phyloP scores from a whole-genome alignment of 1,140 invertebrate genomes.

The Zophobas morio region DNA sequence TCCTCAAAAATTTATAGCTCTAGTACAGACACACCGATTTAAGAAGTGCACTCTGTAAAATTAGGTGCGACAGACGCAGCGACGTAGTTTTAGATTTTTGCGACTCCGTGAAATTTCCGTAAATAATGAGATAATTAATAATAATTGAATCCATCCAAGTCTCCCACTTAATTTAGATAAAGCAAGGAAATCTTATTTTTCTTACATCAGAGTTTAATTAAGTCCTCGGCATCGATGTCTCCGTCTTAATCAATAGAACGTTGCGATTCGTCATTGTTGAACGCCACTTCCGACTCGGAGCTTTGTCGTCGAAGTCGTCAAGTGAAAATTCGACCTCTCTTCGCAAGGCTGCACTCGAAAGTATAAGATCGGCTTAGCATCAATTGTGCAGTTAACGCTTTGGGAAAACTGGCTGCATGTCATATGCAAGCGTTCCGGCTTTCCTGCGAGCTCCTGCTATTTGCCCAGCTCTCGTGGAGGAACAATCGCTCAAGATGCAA shows the following conservation, averaged over 20 bases:
- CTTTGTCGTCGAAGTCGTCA: slow-evolving; percentile 26
- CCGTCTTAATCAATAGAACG: slow-evolving; percentile 32
- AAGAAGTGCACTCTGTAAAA: too few relatives aligned
- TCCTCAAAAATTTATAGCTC: too few relatives aligned
- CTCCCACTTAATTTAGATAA: too few relatives aligned
- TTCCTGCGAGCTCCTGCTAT: slow-evolving; percentile 6
- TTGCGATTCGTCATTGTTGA: slow-evolving; percentile 28
- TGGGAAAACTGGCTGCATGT: slow-evolving; percentile 46
- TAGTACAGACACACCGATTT: too few relatives aligned
- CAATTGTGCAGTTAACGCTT: slow-evolving; percentile 54
- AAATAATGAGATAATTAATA: too few relatives aligned
- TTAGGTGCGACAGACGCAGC: too few relatives aligned
- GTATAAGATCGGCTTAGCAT: slow-evolving; percentile 54
- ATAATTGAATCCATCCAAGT: too few relatives aligned
- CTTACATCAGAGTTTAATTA: slow-evolving; percentile 10
- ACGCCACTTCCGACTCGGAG: slow-evolving; percentile 11
- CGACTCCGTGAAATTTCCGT: too few relatives aligned
- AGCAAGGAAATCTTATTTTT: too few relatives aligned
- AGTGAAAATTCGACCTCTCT: slow-evolving; percentile 37
- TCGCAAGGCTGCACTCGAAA: slow-evolving; percentile 46
- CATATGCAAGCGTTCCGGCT: slow-evolving; percentile 31
- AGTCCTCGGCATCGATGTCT: slow-evolving; percentile 16
- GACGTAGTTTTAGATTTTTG: too few relatives aligned
- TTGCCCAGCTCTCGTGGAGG: slow-evolving; percentile 32
- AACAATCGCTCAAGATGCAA: slow-evolving; percentile 50